Evolutionary conservation across 2,888 invertebrate species (phyloP).

Genomic region (Bursaphelenchus okinawaensis): DNA sequence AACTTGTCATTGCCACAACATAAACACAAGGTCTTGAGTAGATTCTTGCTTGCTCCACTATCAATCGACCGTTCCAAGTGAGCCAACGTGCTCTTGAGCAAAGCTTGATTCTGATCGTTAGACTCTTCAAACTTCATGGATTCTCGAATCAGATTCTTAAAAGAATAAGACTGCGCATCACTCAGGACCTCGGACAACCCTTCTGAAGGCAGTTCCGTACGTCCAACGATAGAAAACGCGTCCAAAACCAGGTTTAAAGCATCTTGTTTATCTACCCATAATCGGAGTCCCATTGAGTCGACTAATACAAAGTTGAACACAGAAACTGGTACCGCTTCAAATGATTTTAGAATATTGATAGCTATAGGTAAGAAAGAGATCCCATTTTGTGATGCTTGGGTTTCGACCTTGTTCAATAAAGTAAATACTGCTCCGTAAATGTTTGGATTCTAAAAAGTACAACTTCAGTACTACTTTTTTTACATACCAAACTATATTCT

Average conservation of each 20-base stretch:
- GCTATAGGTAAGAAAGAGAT: background rate
- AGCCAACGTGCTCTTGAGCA: background rate
- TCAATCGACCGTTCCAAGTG: constrained; percentile 13
- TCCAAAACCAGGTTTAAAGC: constrained; percentile 6
- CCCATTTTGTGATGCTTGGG: background rate
- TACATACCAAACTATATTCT: background rate
- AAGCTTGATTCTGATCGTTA: background rate
- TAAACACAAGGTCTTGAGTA: constrained; percentile 15
- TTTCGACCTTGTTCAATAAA: constrained; percentile 14
- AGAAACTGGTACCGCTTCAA: background rate
- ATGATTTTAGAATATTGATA: background rate
- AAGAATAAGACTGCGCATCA: background rate
- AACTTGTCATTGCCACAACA: constrained; percentile 12
- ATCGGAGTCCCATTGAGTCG: background rate
- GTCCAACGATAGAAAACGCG: constrained; percentile 20
- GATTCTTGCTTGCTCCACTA: constrained; percentile 2
- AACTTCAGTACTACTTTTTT: background rate
- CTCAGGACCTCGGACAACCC: background rate
- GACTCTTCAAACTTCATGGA: constrained; percentile 9
- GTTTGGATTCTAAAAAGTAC: constrained; percentile 11
- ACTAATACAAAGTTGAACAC: background rate
- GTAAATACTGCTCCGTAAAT: constrained; percentile 9
- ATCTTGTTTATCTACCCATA: constrained; percentile 2
- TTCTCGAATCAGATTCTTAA: constrained; percentile 6
- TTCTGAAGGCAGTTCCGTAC: constrained; percentile 6